phyloP scores from a whole-genome alignment of 2,888 invertebrate genomes.

The Herminia tarsipennalis region DNA sequence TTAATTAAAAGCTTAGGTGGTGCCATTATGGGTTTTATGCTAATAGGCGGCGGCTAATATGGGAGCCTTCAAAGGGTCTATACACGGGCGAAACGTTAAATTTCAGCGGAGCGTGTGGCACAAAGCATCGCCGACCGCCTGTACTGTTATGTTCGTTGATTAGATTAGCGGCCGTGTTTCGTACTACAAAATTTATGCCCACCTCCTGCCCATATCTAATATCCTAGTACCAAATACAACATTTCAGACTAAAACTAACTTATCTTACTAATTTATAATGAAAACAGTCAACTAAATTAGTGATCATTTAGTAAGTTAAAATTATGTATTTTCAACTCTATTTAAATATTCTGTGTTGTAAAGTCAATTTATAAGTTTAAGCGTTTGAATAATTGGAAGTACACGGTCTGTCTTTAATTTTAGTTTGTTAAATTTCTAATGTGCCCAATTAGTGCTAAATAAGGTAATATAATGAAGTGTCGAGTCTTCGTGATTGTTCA shows the following conservation, averaged over 20 bases:
- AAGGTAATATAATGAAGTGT: conserved; percentile 45
- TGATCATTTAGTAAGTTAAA: too few species aligned
- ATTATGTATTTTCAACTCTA: too few species aligned
- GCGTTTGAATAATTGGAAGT: conserved; percentile 18
- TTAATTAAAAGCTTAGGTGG: conserved; percentile 80
- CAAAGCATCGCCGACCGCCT: conserved; percentile 52
- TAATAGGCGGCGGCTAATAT: conserved; percentile 77
- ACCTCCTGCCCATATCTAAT: conserved; percentile 25
- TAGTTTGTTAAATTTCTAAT: conserved; percentile 13
- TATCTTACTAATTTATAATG: too few species aligned
- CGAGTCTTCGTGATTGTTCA: conserved; percentile 61
- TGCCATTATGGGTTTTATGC: conserved; percentile 80
- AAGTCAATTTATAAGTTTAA: conserved; percentile 17
- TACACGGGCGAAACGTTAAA: conserved; percentile 69
- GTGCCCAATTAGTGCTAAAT: conserved; percentile 24
- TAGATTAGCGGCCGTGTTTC: conserved; percentile 58
- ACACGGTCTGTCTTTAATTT: conserved; percentile 11
- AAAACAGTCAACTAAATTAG: too few species aligned
- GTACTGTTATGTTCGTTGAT: conserved; percentile 50
- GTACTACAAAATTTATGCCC: conserved; percentile 29
- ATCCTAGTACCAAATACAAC: conserved; percentile 14
- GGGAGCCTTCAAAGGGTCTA: conserved; percentile 72
- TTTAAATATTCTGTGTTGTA: neutral
- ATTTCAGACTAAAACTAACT: neutral
- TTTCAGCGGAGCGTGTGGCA: conserved; percentile 64